Percentiles rank a stretch among this genome's conserved stretches.
These are phyloP conservation scores for Agrotis segetum DNA, from an alignment of 2,888 invertebrate species.

Conservation along the genomic window DNA sequence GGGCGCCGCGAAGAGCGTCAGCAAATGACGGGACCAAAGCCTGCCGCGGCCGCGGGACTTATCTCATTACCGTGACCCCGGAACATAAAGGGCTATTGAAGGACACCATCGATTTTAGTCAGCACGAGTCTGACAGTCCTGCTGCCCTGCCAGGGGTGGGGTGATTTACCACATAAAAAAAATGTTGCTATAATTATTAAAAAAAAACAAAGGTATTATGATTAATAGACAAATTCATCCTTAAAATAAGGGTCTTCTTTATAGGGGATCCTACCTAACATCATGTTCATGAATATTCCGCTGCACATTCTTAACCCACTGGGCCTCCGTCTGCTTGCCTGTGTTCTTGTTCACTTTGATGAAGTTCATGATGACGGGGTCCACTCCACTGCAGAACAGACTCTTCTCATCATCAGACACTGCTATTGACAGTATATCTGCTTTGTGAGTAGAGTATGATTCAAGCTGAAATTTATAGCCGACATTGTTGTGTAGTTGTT, in stretches of 20 bases:
- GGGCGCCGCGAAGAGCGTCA: no score
- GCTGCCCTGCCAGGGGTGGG: no score
- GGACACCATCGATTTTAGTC: no score
- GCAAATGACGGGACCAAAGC: no score
- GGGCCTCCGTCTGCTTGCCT: slow-evolving; percentile 88
- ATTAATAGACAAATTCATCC: no score
- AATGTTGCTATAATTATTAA: no score
- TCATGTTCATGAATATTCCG: slow-evolving; percentile 96
- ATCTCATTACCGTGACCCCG: no score
- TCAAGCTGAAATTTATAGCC: slow-evolving; percentile 89
- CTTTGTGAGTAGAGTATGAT: slow-evolving; percentile 94
- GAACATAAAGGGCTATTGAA: no score
- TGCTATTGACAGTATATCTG: slow-evolving; percentile 94
- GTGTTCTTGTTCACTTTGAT: slow-evolving; percentile 91
- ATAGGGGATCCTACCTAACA: slow-evolving; percentile 87
- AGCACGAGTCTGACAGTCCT: no score
- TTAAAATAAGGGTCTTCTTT: neutral
- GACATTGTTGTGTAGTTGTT: neutral
- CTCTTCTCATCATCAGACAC: slow-evolving; percentile 93
- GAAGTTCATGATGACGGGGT: slow-evolving; percentile 95
- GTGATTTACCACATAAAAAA: no score
- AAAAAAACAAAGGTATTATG: no score
- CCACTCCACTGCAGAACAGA: slow-evolving; percentile 95
- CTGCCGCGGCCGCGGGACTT: no score
- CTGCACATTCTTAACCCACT: slow-evolving; percentile 96